These are phyloP conservation scores for Tenebrio molitor DNA, from an alignment of 1,140 invertebrate genomes.

Conservation along the genomic window DNA sequence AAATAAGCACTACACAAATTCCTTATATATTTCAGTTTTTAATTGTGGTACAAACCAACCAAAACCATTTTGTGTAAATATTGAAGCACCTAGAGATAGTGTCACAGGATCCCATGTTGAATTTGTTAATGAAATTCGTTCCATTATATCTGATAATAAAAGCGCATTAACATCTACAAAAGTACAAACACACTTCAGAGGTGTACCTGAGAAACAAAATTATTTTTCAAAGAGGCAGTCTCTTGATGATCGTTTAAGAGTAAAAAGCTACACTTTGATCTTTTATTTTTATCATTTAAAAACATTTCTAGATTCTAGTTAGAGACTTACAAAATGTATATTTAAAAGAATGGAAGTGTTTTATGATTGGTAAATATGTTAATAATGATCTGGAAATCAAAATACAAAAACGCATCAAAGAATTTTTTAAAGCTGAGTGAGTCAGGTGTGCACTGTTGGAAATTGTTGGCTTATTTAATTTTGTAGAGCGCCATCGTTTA, in stretches of 20 bases:
- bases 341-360: conserved; percentile 60
- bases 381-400: conserved; percentile 46
- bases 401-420: conserved; percentile 48
- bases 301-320: conserved; percentile 54
- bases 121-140: conserved; percentile 40
- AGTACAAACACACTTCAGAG: conserved; percentile 45
- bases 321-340: conserved; percentile 58
- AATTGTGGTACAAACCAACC: conserved; percentile 54
- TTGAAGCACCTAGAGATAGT: conserved; percentile 51
- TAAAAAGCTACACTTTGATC: conserved; percentile 23
- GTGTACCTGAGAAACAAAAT: conserved; percentile 45
- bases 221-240: conserved; percentile 43
- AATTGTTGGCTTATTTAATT: conserved; percentile 3
- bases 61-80: conserved; percentile 54
- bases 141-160: conserved; percentile 49
- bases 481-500: conserved; percentile 14
- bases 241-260: conserved; percentile 51
- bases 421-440: conserved; percentile 53
- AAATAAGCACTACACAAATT: conserved; percentile 49
- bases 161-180: conserved; percentile 33
- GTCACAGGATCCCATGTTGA: conserved; percentile 33
- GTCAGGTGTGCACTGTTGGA: conserved; percentile 10
- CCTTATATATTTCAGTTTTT: conserved; percentile 56
- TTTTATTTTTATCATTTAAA: background rate
- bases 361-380: conserved; percentile 60